Evolutionary conservation across 2,113 vertebrate species (phyloP).

Genomic region (Typhlomys cinereus): DNA sequence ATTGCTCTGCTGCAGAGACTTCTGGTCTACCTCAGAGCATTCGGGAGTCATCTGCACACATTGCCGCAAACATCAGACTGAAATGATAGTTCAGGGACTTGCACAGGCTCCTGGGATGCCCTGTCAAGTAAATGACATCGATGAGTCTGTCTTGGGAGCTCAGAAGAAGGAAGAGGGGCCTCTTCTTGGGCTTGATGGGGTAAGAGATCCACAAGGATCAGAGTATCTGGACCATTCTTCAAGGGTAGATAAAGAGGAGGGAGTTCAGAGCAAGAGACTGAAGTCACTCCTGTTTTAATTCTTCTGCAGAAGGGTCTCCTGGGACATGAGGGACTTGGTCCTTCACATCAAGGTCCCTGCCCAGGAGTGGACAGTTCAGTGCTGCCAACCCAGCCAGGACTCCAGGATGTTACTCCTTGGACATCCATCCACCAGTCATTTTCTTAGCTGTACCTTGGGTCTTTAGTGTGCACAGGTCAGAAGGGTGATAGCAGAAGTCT

Average conservation of each 20-base stretch:
- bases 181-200: neutral
- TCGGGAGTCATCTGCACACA: neutral
- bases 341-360: neutral
- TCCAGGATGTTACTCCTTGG: neutral
- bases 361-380: neutral
- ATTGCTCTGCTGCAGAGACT: neutral
- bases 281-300: neutral
- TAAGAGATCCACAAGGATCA: neutral
- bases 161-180: neutral
- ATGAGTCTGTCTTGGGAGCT: neutral
- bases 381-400: neutral
- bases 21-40: neutral
- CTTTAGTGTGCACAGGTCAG: constrained; percentile 18
- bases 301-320: neutral
- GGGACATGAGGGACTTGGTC: neutral
- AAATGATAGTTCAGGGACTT: neutral
- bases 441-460: neutral
- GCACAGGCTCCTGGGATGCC: neutral
- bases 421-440: neutral
- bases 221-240: neutral
- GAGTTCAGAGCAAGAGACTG: neutral
- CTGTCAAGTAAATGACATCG: neutral
- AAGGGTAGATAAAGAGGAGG: neutral
- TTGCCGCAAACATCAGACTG: neutral
- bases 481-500: neutral